Percentiles rank a stretch among this genome's conserved stretches.
phyloP scores from a whole-genome alignment of 2,113 vertebrate species.

The Hippoglossus stenolepis region DNA sequence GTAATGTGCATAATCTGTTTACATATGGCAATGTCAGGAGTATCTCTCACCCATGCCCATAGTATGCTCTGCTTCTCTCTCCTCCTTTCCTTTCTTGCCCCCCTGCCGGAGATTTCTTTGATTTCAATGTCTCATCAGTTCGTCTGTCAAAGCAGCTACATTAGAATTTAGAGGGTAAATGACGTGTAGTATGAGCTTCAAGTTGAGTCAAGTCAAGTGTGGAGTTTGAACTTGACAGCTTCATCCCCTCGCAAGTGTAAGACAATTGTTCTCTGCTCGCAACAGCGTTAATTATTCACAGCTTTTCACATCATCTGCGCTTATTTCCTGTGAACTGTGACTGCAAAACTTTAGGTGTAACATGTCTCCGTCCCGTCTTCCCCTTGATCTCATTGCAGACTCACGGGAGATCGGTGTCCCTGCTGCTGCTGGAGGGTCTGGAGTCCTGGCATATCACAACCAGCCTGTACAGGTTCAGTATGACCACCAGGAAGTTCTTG shows the following conservation, averaged over 20 bases:
- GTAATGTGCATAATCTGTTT: not conserved
- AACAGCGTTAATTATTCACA: too few relatives aligned
- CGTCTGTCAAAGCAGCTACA: not conserved
- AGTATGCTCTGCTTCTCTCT: too few relatives aligned
- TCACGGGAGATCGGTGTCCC: not conserved
- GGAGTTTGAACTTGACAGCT: slow-evolving; percentile 6
- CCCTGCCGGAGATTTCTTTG: not conserved
- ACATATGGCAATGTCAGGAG: too few relatives aligned
- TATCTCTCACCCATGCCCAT: too few relatives aligned
- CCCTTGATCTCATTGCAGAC: too few relatives aligned
- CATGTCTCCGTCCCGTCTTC: too few relatives aligned
- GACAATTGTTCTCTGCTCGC: slow-evolving; percentile 13
- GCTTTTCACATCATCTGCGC: too few relatives aligned
- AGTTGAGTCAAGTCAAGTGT: not conserved
- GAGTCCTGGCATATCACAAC: slow-evolving; percentile 75
- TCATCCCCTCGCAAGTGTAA: not conserved
- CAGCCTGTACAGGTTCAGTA: slow-evolving; percentile 91
- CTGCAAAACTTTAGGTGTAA: too few relatives aligned
- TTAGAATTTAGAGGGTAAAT: not conserved
- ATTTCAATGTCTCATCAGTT: not conserved
- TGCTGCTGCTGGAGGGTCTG: slow-evolving; percentile 10
- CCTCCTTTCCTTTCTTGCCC: not conserved
- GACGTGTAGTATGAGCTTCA: not conserved
- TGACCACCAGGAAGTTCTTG: slow-evolving; percentile 93
- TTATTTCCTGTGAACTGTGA: too few relatives aligned